Conservation (phyloP, 2,113 vertebrate genomes). For the Mormyrus iriodes region DNA sequence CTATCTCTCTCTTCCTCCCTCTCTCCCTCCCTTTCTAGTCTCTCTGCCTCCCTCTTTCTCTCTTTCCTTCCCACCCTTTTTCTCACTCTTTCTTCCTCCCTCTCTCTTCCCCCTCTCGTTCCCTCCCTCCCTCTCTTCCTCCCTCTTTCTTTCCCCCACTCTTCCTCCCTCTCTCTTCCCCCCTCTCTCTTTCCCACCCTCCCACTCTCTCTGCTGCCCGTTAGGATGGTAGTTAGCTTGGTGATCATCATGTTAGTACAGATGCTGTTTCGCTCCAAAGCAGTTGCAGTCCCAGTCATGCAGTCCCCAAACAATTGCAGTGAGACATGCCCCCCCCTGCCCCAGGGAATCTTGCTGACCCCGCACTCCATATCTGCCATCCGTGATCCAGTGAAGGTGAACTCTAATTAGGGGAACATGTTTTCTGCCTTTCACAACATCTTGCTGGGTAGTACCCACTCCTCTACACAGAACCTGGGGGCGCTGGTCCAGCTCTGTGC, state of each 20-base stretch:
- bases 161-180: background rate
- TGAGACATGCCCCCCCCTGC: background rate
- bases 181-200: no score
- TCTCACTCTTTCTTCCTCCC: background rate
- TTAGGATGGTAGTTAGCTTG: background rate
- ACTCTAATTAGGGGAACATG: conserved; percentile 53
- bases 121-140: background rate
- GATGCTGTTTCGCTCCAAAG: background rate
- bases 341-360: conserved; percentile 26
- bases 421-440: conserved; percentile 27
- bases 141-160: background rate
- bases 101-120: background rate
- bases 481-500: background rate
- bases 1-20: background rate
- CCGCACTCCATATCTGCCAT: conserved; percentile 5
- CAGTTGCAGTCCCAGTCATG: background rate
- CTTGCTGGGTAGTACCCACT: conserved; percentile 18
- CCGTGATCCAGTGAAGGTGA: conserved; percentile 44
- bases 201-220: background rate
- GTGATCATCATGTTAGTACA: background rate
- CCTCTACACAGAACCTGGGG: conserved; percentile 1
- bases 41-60: background rate
- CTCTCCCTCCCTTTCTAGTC: background rate
- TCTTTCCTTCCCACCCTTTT: background rate
- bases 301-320: background rate